These are phyloP conservation scores for Machimus rusticus DNA, from an alignment of 2,888 invertebrate species.

Conservation along the genomic window DNA sequence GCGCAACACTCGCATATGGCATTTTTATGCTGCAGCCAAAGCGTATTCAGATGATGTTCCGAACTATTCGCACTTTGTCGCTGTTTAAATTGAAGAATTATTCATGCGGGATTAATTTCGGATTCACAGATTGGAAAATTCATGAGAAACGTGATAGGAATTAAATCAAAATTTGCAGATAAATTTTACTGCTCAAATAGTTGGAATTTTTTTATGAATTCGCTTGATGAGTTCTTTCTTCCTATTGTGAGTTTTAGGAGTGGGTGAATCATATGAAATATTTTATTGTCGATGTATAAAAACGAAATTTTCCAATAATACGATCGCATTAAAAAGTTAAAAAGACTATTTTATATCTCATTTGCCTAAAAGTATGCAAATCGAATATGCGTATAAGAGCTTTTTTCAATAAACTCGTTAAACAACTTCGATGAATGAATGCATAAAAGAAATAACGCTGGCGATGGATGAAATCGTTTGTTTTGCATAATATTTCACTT, in stretches of 20 bases:
- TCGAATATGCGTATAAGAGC: not conserved
- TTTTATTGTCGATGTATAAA: not conserved
- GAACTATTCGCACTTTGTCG: not conserved
- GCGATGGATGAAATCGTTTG: not conserved
- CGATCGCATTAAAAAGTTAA: not conserved
- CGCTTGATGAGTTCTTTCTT: not conserved
- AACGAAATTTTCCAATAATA: not conserved
- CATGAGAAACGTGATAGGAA: not conserved
- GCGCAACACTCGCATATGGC: not conserved
- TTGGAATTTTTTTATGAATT: not conserved
- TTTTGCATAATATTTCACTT: not conserved
- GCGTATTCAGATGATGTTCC: not conserved
- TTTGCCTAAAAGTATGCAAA: not conserved
- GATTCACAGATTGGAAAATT: conserved; percentile 7
- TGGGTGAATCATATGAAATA: not conserved
- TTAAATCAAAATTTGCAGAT: not conserved
- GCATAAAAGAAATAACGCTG: not conserved
- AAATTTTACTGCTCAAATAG: not conserved
- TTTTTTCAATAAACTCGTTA: not conserved
- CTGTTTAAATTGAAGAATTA: not conserved
- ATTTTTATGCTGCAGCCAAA: not conserved
- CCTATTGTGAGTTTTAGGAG: not conserved
- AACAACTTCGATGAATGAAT: not conserved
- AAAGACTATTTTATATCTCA: not conserved
- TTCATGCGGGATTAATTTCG: conserved; percentile 3